A percentile compares a stretch with the other conserved stretches of the same genome.
These are phyloP conservation scores for Aegotheles bennettii DNA, from an alignment of 2,113 vertebrate species.

Conservation along the genomic window DNA sequence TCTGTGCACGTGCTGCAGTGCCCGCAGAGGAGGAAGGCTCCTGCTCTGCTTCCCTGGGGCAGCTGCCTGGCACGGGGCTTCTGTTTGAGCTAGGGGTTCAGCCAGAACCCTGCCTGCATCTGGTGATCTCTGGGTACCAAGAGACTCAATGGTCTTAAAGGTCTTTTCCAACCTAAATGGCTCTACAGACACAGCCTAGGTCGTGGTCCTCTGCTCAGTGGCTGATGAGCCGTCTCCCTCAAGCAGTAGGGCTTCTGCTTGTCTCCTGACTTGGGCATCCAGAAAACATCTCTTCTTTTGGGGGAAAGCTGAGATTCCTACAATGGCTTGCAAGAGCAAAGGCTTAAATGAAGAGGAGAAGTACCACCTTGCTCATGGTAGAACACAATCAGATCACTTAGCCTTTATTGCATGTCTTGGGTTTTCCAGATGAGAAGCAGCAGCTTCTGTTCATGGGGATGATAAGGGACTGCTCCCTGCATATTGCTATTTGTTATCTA, in stretches of 20 bases:
- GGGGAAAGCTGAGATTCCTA: not conserved
- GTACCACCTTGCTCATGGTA: not conserved
- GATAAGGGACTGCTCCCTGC: not conserved
- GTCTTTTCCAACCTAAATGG: no score
- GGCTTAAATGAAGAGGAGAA: not conserved
- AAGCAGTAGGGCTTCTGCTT: not conserved
- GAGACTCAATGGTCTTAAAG: no score
- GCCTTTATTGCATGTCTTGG: not conserved
- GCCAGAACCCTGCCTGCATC: not conserved
- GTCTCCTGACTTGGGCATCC: not conserved
- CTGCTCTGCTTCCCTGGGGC: not conserved
- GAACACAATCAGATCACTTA: not conserved
- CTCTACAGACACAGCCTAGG: not conserved
- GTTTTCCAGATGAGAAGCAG: not conserved
- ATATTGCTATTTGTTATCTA: not conserved
- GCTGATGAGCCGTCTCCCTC: not conserved
- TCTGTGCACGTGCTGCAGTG: no score
- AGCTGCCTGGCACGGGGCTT: not conserved
- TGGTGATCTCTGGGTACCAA: not conserved
- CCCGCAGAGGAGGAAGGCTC: not conserved
- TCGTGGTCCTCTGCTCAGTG: not conserved
- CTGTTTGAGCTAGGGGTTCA: not conserved
- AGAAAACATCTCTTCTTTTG: not conserved
- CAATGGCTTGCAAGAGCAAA: not conserved
- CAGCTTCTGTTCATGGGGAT: not conserved